Evolutionary conservation across 1,140 invertebrate genomes (phyloP).

Genomic region (Protaetia brevitarsis): DNA sequence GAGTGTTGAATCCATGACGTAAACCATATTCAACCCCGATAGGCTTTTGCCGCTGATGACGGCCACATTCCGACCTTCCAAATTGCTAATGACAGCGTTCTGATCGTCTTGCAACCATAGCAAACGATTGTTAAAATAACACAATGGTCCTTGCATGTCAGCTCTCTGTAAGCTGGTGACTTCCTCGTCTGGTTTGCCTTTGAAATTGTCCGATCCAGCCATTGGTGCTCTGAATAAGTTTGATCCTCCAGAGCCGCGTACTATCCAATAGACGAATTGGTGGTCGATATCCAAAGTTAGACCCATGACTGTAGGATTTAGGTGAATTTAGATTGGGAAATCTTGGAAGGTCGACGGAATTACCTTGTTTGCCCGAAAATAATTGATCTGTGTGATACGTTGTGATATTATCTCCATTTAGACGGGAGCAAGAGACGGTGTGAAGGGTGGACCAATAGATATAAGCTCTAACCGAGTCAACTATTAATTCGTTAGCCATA

Average conservation of each 20-base stretch:
- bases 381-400: slow-evolving; percentile 68
- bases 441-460: slow-evolving; percentile 87
- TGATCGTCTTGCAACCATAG: slow-evolving; percentile 78
- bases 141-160: slow-evolving; percentile 62
- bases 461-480: slow-evolving; percentile 77
- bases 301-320: slow-evolving; percentile 63
- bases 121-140: slow-evolving; percentile 74
- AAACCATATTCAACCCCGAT: slow-evolving; percentile 65
- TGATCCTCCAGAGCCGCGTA: slow-evolving; percentile 71
- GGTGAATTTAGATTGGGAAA: slow-evolving; percentile 36
- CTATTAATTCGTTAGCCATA: slow-evolving; percentile 72
- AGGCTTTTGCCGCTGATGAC: slow-evolving; percentile 62
- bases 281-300: slow-evolving; percentile 74
- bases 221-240: slow-evolving; percentile 66
- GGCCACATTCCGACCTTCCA: slow-evolving; percentile 71
- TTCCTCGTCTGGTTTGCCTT: slow-evolving; percentile 36
- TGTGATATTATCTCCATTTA: slow-evolving; percentile 74
- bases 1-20: slow-evolving; percentile 67
- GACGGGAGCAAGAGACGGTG: slow-evolving; percentile 70
- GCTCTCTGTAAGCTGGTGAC: slow-evolving; percentile 52
- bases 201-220: slow-evolving; percentile 49
- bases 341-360: too few relatives aligned
- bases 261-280: slow-evolving; percentile 75
- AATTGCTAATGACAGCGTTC: slow-evolving; percentile 74
- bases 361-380: slow-evolving; percentile 69